Evolutionary conservation across 2,113 vertebrate genomes (phyloP), one percentile per base, ranked within the genome.

Genomic region (Zootoca vivipara): DNA sequence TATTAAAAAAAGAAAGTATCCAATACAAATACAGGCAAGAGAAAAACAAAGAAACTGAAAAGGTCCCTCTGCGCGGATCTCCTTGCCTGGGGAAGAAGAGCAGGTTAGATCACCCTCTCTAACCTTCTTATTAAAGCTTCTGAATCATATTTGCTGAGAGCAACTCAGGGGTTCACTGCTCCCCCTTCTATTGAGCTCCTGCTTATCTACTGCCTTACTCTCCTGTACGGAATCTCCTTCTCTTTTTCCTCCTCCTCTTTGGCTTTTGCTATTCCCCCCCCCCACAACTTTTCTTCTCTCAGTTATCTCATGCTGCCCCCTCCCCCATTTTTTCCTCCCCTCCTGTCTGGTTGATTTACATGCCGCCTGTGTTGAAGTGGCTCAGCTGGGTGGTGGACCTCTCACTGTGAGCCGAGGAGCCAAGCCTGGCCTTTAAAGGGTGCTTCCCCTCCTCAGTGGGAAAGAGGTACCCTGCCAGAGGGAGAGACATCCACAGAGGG

Each of bases 331-430:
- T 95, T 94, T 94, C 89, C 90, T 93, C 91, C 89, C 93, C 92
- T 92, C 92, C 94, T 95, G 94, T 93, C 94, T 92, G 2, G 92
- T 94, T 96, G 95, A 95, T 96, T 96, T 95, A 90, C 94, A 93
- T 93, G 95, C 95, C 92, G 0, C 0, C 93, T 90, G 93, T 85
- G 62, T 95, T 93, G 94, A 24, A 92, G 93, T 89, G 92, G 93
- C 94, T 95, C 94, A 94, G 95, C 95, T 95, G 94, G 94, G 93
- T 92, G 90, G 93, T 92, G 93, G 94, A 94, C 94, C 92, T 94
- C 95, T 94, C 87, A 92, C 92, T 0, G 56, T 0, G 90, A 93
- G 91, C 72, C 90, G 87, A 86, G 38, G 85, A 92, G 93, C 93
- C 0, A 1, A 8, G 85, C 92, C 95, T 0, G 82, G 94, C 30